Evolutionary conservation across 2,888 invertebrate genomes (phyloP).

Genomic region (Sepiola atlantica): DNA sequence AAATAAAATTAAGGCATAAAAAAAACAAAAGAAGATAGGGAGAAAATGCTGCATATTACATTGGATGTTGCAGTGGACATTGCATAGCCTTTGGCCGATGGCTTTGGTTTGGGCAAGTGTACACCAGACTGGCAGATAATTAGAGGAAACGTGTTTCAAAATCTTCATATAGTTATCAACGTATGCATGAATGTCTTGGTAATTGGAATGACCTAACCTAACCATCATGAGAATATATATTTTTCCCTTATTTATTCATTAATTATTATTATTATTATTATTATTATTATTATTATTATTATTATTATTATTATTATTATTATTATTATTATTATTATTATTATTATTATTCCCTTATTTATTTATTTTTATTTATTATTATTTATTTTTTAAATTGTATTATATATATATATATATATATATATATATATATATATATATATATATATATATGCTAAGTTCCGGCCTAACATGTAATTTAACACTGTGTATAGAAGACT

Average conservation of each 20-base stretch:
- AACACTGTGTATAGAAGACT: no score
- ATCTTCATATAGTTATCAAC: slow-evolving; percentile 21
- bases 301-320: no score
- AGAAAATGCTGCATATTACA: not conserved
- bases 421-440: not conserved
- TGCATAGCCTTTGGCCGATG: not conserved
- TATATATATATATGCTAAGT: no score
- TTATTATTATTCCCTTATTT: no score
- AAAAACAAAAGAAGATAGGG: not conserved
- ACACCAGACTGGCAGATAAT: not conserved
- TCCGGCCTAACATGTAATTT: no score
- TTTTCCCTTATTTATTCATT: not conserved
- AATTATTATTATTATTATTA: not conserved
- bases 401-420: not conserved
- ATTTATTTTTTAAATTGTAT: not conserved
- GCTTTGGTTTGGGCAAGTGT: slow-evolving; percentile 32
- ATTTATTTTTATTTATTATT: no score
- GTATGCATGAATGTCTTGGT: not conserved
- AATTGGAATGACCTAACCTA: not conserved
- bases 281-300: not conserved
- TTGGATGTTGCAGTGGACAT: not conserved
- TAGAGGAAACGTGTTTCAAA: slow-evolving; percentile 6
- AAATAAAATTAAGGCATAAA: not conserved
- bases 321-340: no score
- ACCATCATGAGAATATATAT: not conserved